phyloP scores from a whole-genome alignment of 2,113 vertebrate genomes.

The Tympanuchus pallidicinctus region DNA sequence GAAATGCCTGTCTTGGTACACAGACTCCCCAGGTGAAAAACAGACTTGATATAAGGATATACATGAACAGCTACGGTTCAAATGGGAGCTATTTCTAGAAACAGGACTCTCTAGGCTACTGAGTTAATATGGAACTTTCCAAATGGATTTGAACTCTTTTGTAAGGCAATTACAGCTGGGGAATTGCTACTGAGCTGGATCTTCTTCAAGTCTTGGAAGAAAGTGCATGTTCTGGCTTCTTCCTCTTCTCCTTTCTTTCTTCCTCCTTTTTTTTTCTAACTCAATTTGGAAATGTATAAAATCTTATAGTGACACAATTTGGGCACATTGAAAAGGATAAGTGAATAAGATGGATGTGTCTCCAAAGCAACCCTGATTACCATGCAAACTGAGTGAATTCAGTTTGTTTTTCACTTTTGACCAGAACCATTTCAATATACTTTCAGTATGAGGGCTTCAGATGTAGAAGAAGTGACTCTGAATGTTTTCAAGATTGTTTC shows the following conservation, averaged over 20 bases:
- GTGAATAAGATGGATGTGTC: background rate
- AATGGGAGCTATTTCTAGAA: background rate
- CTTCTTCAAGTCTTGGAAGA: constrained; percentile 15
- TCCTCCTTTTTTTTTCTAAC: background rate
- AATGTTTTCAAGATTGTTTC: background rate
- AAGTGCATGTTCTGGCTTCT: background rate
- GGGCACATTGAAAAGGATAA: background rate
- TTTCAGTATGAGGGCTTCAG: background rate
- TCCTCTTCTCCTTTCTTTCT: background rate
- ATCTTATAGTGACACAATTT: background rate
- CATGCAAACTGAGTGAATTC: constrained; percentile 4
- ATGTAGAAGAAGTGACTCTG: background rate
- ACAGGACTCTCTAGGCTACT: background rate
- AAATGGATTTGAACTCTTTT: constrained; percentile 34
- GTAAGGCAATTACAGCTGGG: background rate
- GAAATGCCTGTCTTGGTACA: background rate
- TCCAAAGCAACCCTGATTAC: constrained; percentile 3
- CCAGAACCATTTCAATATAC: background rate
- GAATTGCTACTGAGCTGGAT: background rate
- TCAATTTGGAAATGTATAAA: background rate
- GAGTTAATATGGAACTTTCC: constrained; percentile 13
- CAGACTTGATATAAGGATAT: background rate
- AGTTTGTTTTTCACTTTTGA: constrained; percentile 2
- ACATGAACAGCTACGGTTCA: background rate
- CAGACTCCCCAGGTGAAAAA: background rate